These are phyloP conservation scores for Thymelicus lineola DNA, from an alignment of 2,888 invertebrate genomes.

Conservation along the genomic window DNA sequence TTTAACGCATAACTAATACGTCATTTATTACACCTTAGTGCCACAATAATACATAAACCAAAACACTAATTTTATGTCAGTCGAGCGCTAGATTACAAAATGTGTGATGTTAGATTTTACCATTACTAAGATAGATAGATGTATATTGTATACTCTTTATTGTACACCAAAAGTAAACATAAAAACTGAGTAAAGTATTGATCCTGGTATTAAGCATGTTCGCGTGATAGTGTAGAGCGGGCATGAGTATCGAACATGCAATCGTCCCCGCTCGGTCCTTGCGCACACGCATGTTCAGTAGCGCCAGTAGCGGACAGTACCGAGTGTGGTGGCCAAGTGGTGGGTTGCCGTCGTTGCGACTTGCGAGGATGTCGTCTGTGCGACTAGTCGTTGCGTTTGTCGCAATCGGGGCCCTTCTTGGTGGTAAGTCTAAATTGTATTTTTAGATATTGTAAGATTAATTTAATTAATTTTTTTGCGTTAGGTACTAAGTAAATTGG, in stretches of 20 bases:
- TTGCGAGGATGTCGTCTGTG: conserved; percentile 57
- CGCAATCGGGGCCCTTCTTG: conserved; percentile 45
- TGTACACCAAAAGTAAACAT: no score
- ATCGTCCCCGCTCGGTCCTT: conserved; percentile 8
- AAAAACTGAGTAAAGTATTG: no score
- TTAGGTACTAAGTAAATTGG: no score
- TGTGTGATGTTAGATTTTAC: no score
- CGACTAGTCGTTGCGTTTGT: conserved; percentile 44
- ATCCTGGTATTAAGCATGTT: neutral
- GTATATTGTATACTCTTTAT: no score
- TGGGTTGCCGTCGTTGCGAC: conserved; percentile 24
- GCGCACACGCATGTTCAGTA: conserved; percentile 4
- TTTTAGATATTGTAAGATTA: conserved; percentile 2
- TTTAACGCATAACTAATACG: neutral
- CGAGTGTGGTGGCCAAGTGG: neutral
- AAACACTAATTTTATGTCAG: no score
- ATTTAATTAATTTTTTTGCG: neutral
- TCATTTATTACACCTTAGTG: no score
- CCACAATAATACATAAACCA: no score
- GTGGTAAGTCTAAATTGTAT: conserved; percentile 53
- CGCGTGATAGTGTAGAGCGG: neutral
- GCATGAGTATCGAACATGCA: neutral
- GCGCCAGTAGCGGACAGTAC: neutral
- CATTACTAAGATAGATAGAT: no score
- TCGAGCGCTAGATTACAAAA: no score